These are phyloP conservation scores for Polypterus senegalus DNA, from an alignment of 2,113 vertebrate genomes.

Conservation along the genomic window DNA sequence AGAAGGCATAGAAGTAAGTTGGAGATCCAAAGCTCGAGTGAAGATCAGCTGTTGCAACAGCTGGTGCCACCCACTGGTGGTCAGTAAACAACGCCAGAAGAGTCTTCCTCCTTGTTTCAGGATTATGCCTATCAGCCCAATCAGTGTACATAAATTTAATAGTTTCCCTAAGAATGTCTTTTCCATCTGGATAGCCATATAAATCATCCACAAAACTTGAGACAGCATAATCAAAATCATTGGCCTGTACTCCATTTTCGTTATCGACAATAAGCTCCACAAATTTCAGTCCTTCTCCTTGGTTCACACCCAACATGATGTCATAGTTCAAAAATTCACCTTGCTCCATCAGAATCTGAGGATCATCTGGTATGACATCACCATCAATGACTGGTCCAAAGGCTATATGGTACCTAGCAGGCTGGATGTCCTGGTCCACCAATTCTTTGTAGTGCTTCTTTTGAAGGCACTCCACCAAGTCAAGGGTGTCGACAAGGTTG, in stretches of 20 bases:
- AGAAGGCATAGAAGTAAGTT: conserved; percentile 96
- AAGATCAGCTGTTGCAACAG: conserved; percentile 93
- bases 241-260: conserved; percentile 91
- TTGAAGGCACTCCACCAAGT: conserved; percentile 86
- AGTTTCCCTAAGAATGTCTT: conserved; percentile 91
- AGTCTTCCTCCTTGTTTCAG: conserved; percentile 88
- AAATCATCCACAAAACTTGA: conserved; percentile 97
- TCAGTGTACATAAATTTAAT: conserved; percentile 99
- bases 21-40: conserved; percentile 96
- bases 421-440: conserved; percentile 95
- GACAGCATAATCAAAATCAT: conserved; percentile 96
- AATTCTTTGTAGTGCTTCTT: conserved; percentile 95
- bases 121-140: conserved; percentile 94
- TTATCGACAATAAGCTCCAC: conserved; percentile 96
- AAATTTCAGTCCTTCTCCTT: conserved; percentile 93
- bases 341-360: conserved; percentile 97
- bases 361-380: conserved; percentile 93
- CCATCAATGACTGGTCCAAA: conserved; percentile 98
- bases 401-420: conserved; percentile 92
- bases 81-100: conserved; percentile 90
- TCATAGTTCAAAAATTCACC: conserved; percentile 98
- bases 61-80: conserved; percentile 96
- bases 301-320: conserved; percentile 96
- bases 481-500: conserved; percentile 87
- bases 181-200: conserved; percentile 94